phyloP scores from a whole-genome alignment of 30 jellyfish, hydroid and myxozoan species.

The Hydra vulgaris region DNA sequence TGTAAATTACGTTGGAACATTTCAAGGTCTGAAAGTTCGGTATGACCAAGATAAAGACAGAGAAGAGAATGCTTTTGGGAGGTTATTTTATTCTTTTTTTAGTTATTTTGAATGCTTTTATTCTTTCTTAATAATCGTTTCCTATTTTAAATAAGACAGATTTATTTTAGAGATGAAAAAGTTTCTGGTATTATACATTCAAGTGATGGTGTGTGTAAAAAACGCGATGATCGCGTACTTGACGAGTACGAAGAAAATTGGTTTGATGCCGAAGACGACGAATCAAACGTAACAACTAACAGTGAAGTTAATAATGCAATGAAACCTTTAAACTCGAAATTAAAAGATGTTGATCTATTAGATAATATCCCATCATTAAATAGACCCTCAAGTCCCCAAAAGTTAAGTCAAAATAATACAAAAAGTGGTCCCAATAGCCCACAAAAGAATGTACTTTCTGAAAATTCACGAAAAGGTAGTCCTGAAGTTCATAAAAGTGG shows the following conservation, averaged over 20 bases:
- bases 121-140: no score
- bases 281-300: constrained; percentile 19
- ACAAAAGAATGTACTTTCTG: constrained; percentile 12
- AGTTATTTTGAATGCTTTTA: not conserved
- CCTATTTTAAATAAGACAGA: not conserved
- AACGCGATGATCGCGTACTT: constrained; percentile 80
- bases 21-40: constrained; percentile 65
- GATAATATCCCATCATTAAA: constrained; percentile 34
- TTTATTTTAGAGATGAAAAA: constrained; percentile 4
- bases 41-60: constrained; percentile 93
- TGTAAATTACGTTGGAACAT: constrained; percentile 77
- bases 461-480: not conserved
- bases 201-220: constrained; percentile 38
- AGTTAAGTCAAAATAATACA: not conserved
- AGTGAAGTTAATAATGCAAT: constrained; percentile 33
- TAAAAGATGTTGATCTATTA: constrained; percentile 74
- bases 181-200: constrained; percentile 57
- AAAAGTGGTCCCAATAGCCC: not conserved
- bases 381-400: constrained; percentile 34
- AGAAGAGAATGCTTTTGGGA: constrained; percentile 39
- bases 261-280: constrained; percentile 92
- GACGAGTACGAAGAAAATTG: constrained; percentile 95
- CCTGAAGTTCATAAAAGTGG: not conserved
- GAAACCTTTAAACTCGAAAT: constrained; percentile 42
- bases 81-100: constrained; percentile 30